Evolutionary conservation across 1,140 invertebrate species (phyloP), one percentile per base, ranked within the genome.

Genomic region (Meloidogyne floridensis): DNA sequence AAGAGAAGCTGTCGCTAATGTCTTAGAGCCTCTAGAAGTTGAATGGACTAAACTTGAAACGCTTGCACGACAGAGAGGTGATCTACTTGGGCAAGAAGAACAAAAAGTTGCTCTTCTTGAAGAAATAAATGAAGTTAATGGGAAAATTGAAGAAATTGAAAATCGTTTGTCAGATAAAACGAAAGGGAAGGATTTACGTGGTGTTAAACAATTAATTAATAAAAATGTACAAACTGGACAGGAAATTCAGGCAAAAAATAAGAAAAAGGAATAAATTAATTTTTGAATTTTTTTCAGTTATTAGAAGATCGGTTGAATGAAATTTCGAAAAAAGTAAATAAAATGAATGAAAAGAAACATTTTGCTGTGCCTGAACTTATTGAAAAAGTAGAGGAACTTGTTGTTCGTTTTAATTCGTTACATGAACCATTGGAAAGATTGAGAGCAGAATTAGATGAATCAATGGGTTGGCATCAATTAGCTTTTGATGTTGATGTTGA

Each of bases 401-500:
- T 94, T 88, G 92, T 93, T 74, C 93, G 84, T 32, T 88, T 87
- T 70, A 84, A 85, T 43, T 65, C 80, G 69, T 73, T 87, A 7
- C 80, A 83, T 86, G 91, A 89, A 71, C 92, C 92, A 9, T 90
- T 92, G 54, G 90, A 87, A 20, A 91, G 91, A 59, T 92, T 96
- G 54, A 92, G 94, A n/a, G 93, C 93, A 47, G 93, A 93, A 13
- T 91, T 98, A 4, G 94, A 97, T 88, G 95, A 96, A 90, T 94
- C 94, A 54, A 88, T 95, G 6, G 93, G 94, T 81, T 94, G 94
- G 88, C 95, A 98, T 90, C 96, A 98, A 90, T 97, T 98, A 91
- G 94, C 94, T 43, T 97, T 97, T 89, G 95, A 98, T 90, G 92
- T 97, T 56, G 95, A 97, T 80, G 94, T 94, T 0, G 96, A 98